These are phyloP conservation scores for Pandion haliaetus DNA, from an alignment of 2,113 vertebrate species.

Conservation along the genomic window DNA sequence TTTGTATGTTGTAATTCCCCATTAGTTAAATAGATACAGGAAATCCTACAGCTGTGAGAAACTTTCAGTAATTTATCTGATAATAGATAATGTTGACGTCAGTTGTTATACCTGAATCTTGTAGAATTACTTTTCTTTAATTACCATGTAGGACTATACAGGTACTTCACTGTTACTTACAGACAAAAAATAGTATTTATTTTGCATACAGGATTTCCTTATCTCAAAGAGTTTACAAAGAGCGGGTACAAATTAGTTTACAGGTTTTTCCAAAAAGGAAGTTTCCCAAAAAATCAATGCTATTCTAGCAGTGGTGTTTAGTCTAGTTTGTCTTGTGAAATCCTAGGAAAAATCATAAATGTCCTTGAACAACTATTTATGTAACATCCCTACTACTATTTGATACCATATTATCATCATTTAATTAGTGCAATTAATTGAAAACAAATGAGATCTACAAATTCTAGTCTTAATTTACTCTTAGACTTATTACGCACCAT, in stretches of 20 bases:
- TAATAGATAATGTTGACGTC: neutral
- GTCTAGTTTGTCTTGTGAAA: neutral
- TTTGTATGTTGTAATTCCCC: neutral
- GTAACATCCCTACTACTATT: neutral
- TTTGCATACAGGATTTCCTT: neutral
- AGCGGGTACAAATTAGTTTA: neutral
- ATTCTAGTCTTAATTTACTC: neutral
- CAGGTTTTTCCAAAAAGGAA: neutral
- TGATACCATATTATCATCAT: neutral
- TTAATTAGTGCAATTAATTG: neutral
- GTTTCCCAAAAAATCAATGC: neutral
- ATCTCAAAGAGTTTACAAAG: neutral
- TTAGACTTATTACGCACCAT: neutral
- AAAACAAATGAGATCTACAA: neutral
- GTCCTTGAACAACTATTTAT: neutral
- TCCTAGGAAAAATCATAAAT: neutral
- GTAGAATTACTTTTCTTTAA: neutral
- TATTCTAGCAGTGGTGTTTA: neutral
- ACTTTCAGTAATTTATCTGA: neutral
- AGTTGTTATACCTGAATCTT: neutral
- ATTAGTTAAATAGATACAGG: neutral
- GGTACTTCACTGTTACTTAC: neutral
- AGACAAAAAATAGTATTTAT: neutral
- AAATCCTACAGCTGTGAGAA: neutral
- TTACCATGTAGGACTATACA: neutral